Base-by-base conservation (phyloP, 2,888 invertebrate species). In the Antitype chi region DNA sequence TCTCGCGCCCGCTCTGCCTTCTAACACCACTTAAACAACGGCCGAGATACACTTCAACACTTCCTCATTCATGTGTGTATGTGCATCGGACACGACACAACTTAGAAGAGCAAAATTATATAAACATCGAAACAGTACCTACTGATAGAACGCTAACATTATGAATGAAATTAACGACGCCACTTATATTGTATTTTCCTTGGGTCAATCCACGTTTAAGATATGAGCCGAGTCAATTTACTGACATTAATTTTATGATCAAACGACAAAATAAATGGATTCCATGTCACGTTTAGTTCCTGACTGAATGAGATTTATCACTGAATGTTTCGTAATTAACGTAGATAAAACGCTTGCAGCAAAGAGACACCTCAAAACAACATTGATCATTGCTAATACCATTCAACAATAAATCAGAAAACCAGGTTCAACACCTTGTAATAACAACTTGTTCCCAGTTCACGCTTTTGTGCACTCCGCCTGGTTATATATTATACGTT, bases 361-460 rank as follows among this genome's bases (percentile, higher is more conserved):
- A 93, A 91, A 91, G 91, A 90, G 92, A 94, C 92, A 94, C 90
- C 90, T 91, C 92, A 90, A 90, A 92, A 90, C 91, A 91, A 91
- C 93, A 94, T 94, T 93, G 94, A 94, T 94, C 93, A 94, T 93
- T 92, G 91, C 92, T 91, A 94, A 94, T 93, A 92, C 90, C 90
- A 92, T 90, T 90, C 91, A 90, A 92, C 89, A 92, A 94, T 95
- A 95, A 95, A 95, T 95, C 94, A 95, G 92, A 91, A 93, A 94
- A 94, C 92, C 94, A 93, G 94, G 92, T 94, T 94, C 94, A 94
- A 94, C 94, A 94, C 94, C 94, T 94, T 93, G 93, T 94, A 94
- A 92, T 93, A 94, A 94, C 94, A 94, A 93, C 92, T 94, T 93
- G 94, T 94, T 93, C 90, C 87, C 78, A 88, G 88, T 86, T 88